Evolutionary conservation across 1,140 invertebrate species (phyloP), one percentile per base, ranked within the genome.

Genomic region (Papilio glaucus): DNA sequence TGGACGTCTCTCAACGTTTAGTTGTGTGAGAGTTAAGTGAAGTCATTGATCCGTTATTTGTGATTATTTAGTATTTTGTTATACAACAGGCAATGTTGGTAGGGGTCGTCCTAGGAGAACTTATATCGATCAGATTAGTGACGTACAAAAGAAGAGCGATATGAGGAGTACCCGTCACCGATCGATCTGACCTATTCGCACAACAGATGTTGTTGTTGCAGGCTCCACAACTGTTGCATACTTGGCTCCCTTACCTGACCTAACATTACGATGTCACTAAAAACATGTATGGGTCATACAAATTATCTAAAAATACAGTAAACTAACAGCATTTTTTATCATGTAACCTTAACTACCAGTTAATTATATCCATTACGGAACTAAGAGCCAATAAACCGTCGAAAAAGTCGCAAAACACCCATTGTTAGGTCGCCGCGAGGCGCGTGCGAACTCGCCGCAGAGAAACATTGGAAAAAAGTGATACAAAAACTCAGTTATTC

Each of bases 381-480:
- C 49, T 57, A 57, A 57, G 8, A 12, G 49, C 21, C 49, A 57
- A 57, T 57, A 57, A 57, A 57, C 49, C 21, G 21, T 26, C 8
- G 49, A 57, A 57, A 57, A 13, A 12, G 49, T 21, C 21, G 4
- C 49, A 57, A 57, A 57, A 12, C 49, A 21, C 12, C 49, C 49
- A 57, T 57, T 57, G 49, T 57, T 57, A 26, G 9, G 21, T 24
- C 49, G 18, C 49, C 3, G 45, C 45, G 49, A 33, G 21, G 49
- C 49, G 18, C 21, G 49, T 57, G 49, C 49, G 49, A 57, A 57
- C 49, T 57, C 21, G 24, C 49, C 49, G 49, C 49, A 15, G 42
- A 57, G 24, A 49, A 57, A 57, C 49, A 57, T 57, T 24, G 24
- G 49, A 57, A 57, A 57, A 57, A 57, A 57, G 21, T 53, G 12